Evolutionary conservation across 1,140 invertebrate genomes (phyloP), one percentile per base, ranked within the genome.

Genomic region (Cecropterus lyciades): DNA sequence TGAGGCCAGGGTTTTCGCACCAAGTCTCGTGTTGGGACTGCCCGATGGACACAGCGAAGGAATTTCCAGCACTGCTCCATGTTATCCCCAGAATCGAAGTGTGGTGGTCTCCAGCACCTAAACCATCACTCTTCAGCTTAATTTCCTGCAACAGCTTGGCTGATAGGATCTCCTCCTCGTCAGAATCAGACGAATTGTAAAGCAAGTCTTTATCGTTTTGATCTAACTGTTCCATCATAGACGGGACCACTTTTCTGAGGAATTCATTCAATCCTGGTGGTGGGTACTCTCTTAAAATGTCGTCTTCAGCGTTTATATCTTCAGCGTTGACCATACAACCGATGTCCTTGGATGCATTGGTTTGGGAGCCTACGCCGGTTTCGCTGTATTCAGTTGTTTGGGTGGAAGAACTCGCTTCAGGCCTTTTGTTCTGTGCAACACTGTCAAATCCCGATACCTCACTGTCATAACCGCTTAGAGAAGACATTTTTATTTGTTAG

Each of bases 61-160:
- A 84, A 33, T 85, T 89, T 0, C 87, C 86, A 5, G 78, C 76
- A 40, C 78, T 82, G 65, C 86, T 89, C 87, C 87, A 92, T 1
- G 79, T 77, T 0, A 88, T n/a, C 5, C 77, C 70, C 1, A 90
- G 17, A 4, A 90, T 69, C 0, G 77, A 77, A 0, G 73, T 56
- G 5, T 75, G 66, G 20, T 85, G 77, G 14, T 90, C 87, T 0
- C 89, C 89, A 0, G 76, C 70, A 2, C 79, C 83, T 3, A 74
- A 64, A 0, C 69, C 72, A 13, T 84, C 77, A 0, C 53, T 64
- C 46, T 76, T 76, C 0, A 82, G 16, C n/a, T 72, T 71, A 0
- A 91, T 74, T 30, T 86, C 80, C 49, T 91, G 88, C 3, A 87
- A 63, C 0, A 88, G 8, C 16, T 83, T 86, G 0, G 84, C 80